Evolutionary conservation across 2,888 invertebrate genomes (phyloP).

Genomic region (Hoplodrina blanda): DNA sequence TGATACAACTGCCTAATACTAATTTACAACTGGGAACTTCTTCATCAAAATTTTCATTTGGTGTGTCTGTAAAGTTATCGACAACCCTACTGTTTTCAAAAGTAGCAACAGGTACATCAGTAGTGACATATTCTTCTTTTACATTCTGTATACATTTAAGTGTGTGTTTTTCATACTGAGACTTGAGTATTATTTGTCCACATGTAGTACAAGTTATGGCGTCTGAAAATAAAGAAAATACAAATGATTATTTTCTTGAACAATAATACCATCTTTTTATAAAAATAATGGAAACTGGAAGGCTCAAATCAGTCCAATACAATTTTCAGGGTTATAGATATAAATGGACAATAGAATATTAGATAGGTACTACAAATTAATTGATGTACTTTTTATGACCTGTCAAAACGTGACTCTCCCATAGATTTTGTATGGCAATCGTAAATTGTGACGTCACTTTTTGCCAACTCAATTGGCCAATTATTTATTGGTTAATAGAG

Average conservation of each 20-base stretch:
- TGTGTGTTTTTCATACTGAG: conserved; percentile 42
- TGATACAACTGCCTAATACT: conserved; percentile 75
- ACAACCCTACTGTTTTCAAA: conserved; percentile 9
- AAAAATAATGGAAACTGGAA: too few relatives aligned
- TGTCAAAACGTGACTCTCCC: too few relatives aligned
- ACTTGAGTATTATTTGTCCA: conserved; percentile 31
- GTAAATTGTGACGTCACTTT: too few relatives aligned
- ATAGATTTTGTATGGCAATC: too few relatives aligned
- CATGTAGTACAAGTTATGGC: conserved; percentile 32
- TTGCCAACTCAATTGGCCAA: too few relatives aligned
- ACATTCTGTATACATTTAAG: conserved; percentile 29
- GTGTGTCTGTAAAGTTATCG: conserved; percentile 1
- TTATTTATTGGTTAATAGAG: too few relatives aligned
- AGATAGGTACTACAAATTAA: too few relatives aligned
- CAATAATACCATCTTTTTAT: background rate
- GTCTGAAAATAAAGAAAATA: conserved; percentile 32
- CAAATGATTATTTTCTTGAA: background rate
- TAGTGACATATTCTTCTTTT: conserved; percentile 28
- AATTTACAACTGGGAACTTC: conserved; percentile 70
- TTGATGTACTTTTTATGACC: too few relatives aligned
- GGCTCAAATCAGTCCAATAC: too few relatives aligned
- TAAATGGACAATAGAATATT: too few relatives aligned
- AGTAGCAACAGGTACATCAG: conserved; percentile 14
- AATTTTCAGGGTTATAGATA: too few relatives aligned
- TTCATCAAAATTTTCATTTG: conserved; percentile 32